Conservation (phyloP, 1,140 invertebrate genomes). For the Pseudomyrmex dendroicus region DNA sequence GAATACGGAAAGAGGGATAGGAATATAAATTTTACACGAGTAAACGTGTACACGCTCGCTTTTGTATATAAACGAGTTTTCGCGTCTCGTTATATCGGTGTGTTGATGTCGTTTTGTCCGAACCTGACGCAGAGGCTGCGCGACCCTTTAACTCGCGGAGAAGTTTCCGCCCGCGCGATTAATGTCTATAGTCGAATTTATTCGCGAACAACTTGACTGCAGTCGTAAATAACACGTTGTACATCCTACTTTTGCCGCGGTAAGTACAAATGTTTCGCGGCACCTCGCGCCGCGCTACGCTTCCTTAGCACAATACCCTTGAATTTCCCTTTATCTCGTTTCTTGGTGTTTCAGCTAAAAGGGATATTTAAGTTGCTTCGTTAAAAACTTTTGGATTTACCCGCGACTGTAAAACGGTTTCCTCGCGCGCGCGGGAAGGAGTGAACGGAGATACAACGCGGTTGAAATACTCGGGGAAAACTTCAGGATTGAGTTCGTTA, state of each 20-base stretch:
- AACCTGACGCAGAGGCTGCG: background rate
- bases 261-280: conserved; percentile 45
- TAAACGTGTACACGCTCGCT: background rate
- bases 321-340: conserved; percentile 44
- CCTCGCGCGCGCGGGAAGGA: background rate
- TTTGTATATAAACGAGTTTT: background rate
- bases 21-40: conserved; percentile 5
- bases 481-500: conserved; percentile 7
- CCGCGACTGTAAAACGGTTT: conserved; percentile 8
- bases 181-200: conserved; percentile 44
- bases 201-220: conserved; percentile 33
- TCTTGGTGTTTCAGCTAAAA: conserved; percentile 37
- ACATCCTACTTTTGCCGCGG: conserved; percentile 21
- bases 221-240: conserved; percentile 34
- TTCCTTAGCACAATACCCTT: conserved; percentile 22
- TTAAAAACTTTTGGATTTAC: conserved; percentile 54
- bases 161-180: conserved; percentile 36
- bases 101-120: background rate
- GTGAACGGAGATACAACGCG: background rate
- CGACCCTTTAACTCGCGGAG: background rate
- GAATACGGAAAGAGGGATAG: background rate
- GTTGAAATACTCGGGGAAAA: background rate
- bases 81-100: too few relatives aligned
- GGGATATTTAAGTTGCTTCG: conserved; percentile 43
- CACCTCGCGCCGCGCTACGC: background rate